Evolutionary conservation across 2,888 invertebrate genomes (phyloP).

Genomic region (Entomobrya proxima): DNA sequence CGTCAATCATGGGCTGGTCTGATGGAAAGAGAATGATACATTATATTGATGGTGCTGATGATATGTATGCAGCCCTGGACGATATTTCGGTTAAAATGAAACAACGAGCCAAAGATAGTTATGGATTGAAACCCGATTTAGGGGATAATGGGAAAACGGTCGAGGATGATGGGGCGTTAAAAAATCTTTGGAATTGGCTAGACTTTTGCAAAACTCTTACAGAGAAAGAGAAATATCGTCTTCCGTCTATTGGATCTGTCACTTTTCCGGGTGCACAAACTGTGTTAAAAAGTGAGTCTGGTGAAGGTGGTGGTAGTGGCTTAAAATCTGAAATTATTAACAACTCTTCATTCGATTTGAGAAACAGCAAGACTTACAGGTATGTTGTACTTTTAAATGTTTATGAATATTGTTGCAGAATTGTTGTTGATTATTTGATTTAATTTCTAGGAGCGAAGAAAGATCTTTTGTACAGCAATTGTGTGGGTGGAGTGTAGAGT

Average conservation of each 20-base stretch:
- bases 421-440: background rate
- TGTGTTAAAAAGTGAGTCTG: constrained; percentile 70
- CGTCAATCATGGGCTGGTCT: constrained; percentile 86
- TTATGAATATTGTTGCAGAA: background rate
- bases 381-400: constrained; percentile 39
- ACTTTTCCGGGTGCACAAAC: constrained; percentile 74
- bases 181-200: constrained; percentile 91
- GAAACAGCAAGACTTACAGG: constrained; percentile 73
- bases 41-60: constrained; percentile 80
- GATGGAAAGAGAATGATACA: constrained; percentile 84
- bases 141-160: constrained; percentile 88
- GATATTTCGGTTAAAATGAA: constrained; percentile 88
- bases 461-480: constrained; percentile 88
- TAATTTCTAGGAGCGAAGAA: constrained; percentile 82
- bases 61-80: constrained; percentile 80
- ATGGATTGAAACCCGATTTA: constrained; percentile 85
- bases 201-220: constrained; percentile 84
- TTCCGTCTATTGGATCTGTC: constrained; percentile 67
- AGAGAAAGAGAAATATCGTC: constrained; percentile 78
- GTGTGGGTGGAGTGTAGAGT: constrained; percentile 93
- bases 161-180: constrained; percentile 82
- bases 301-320: constrained; percentile 35
- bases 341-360: constrained; percentile 73
- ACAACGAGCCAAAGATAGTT: constrained; percentile 84
- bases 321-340: constrained; percentile 74